Percentiles rank a stretch among this genome's conserved stretches.
Conservation (phyloP, 2,113 vertebrate genomes). For the Probosciger aterrimus region DNA sequence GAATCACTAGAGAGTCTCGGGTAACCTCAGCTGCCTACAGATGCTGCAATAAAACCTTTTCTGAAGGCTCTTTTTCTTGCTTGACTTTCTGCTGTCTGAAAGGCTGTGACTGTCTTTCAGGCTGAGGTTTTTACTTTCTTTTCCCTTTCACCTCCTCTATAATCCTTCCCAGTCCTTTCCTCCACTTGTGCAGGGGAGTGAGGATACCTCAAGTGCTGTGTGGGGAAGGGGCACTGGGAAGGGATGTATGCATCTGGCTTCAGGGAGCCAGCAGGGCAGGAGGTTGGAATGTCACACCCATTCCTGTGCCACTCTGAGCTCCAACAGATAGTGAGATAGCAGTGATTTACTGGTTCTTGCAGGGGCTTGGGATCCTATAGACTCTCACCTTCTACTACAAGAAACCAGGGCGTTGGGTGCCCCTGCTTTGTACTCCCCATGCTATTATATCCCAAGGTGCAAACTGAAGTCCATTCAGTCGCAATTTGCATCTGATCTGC, state of each 20-base stretch:
- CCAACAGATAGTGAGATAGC: not conserved
- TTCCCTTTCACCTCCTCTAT: not conserved
- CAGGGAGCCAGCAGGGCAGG: not conserved
- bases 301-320: not conserved
- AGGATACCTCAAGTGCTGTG: not conserved
- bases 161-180: not conserved
- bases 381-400: not conserved
- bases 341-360: not conserved
- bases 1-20: slow-evolving; percentile 63
- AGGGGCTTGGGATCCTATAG: not conserved
- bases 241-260: not conserved
- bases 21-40: slow-evolving; percentile 66
- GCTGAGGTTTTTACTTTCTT: not conserved
- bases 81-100: slow-evolving; percentile 46
- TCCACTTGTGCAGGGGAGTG: not conserved
- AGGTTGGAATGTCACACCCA: not conserved
- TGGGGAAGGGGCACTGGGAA: not conserved
- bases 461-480: not conserved
- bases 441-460: not conserved
- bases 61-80: slow-evolving; percentile 12
- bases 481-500: not conserved
- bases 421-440: not conserved
- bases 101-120: not conserved
- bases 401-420: not conserved
- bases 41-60: slow-evolving; percentile 57